Evolutionary conservation across 2,797 vertebrate species (phyloP), one percentile per base, ranked within the genome.

Genomic region (Anniella stebbinsi): DNA sequence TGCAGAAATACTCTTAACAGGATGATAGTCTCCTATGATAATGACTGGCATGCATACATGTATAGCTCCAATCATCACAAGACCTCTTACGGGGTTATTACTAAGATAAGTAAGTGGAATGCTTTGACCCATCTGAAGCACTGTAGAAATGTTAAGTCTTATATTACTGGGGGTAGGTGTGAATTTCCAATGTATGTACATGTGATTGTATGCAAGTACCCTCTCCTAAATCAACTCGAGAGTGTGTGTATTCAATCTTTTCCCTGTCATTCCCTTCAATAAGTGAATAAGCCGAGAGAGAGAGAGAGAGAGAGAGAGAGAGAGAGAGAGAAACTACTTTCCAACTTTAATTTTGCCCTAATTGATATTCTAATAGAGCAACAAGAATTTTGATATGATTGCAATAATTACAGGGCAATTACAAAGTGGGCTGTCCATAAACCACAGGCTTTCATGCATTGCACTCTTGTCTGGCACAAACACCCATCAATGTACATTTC

Each of bases 51-150:
- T 51, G 23, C 93, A 45, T 85, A 51, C 17, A 3, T 91, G 93
- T 63, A 63, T 63, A 63, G 80, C 93, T 91, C 93, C 91, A 81
- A 23, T 67, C 91, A 92, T 80, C 83, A 13, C 87, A 92, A 94
- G 89, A 93, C 25, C 23, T 28, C 25, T 30, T 36, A 63, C 30
- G 9, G 21, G 36, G 12, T 66, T 83, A 30, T 63, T 73, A 41
- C 33, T 90, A 92, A 89, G 89, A 92, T 92, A 93, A 92, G 86
- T 67, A n/a, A 33, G 12, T 38, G 67, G 38, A 51, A 33, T 70
- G 25, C 6, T 69, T 78, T 48, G 38, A 25, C 60, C 18, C 12
- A 18, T 87, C 38, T n/a, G 30, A 51, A 87, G 18, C 30, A 48
- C 30, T 28, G 12, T n/a, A 25, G 67, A 48, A 51, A 66, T 15